phyloP scores from a whole-genome alignment of 2,113 vertebrate species.

The Salvelinus fontinalis region DNA sequence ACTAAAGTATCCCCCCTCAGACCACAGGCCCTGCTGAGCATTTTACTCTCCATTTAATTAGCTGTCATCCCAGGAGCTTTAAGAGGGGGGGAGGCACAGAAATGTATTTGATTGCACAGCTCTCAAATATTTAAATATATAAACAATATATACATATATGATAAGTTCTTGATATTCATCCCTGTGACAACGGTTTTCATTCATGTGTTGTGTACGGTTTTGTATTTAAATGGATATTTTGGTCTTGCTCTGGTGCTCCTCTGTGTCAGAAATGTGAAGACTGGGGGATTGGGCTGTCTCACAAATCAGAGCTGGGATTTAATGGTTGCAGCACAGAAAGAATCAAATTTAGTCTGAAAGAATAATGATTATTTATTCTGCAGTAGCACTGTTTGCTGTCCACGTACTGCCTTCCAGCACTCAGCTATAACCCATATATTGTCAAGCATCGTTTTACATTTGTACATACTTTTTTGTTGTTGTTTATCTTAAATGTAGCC shows the following conservation, averaged over 20 bases:
- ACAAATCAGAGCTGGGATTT: conserved; percentile 57
- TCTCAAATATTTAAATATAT: conserved; percentile 36
- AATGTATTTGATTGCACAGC: neutral
- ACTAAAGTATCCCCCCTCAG: conserved; percentile 16
- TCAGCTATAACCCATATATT: conserved; percentile 12
- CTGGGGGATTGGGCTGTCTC: conserved; percentile 48
- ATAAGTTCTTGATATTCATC: conserved; percentile 9
- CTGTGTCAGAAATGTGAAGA: conserved; percentile 50
- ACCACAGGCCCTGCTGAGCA: conserved; percentile 25
- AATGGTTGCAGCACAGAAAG: conserved; percentile 54
- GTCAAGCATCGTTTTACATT: neutral
- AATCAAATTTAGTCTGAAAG: conserved; percentile 1
- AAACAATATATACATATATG: conserved; percentile 31
- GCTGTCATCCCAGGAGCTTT: neutral
- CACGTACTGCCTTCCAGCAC: conserved; percentile 3
- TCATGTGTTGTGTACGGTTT: conserved; percentile 38
- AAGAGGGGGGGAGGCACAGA: neutral
- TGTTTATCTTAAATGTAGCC: neutral
- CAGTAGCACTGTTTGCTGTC: too few relatives aligned
- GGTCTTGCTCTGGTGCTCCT: conserved; percentile 34
- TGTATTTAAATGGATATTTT: conserved; percentile 47
- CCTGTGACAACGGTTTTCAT: conserved; percentile 12
- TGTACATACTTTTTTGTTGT: neutral
- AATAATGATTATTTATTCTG: conserved; percentile 47
- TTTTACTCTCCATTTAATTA: conserved; percentile 13